Evolutionary conservation across 2,113 vertebrate genomes (phyloP), one percentile per base, ranked within the genome.

Genomic region (Vidua macroura): DNA sequence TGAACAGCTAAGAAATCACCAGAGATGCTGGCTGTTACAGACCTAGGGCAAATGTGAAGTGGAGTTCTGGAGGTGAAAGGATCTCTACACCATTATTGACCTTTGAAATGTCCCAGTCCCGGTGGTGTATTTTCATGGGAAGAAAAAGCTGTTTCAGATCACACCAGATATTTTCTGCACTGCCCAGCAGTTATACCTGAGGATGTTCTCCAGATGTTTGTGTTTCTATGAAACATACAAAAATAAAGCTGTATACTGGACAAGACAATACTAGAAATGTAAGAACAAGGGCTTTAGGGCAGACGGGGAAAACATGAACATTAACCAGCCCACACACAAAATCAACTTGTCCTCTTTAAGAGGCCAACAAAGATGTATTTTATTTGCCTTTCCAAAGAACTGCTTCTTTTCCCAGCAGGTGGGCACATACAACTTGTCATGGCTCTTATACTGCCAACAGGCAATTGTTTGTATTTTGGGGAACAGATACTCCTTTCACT

Each of bases 141-240:
- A 94, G 78, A 58, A 95, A 93, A 96, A 92, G 55, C 78, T 95
- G 85, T 89, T 96, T 94, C 88, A 94, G 90, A 95, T 94, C 92
- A 95, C 6, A 7, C 48, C 52, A 91, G 86, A 60, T 84, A 93
- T 96, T 88, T 96, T 96, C 76, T 83, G 58, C 31, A 30, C 62
- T 92, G 64, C 92, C 96, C 97, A 96, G 95, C 96, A 96, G 95
- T 95, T 95, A 96, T 92, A 98, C 94, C 97, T 97, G 96, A 96
- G 96, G 97, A 97, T 98, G 96, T 93, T 96, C 97, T 97, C 97
- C 97, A 98, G 97, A 98, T 97, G 97, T 95, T 94, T 30, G 12
- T 92, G 92, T 96, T 97, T 97, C 95, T 93, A 97, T 72, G 85
- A 95, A 93, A 90, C 78, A 74, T 64, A 35, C 59, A 89, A 83